Conservation (phyloP, 2,888 invertebrate genomes). For the Perdita meconis region DNA sequence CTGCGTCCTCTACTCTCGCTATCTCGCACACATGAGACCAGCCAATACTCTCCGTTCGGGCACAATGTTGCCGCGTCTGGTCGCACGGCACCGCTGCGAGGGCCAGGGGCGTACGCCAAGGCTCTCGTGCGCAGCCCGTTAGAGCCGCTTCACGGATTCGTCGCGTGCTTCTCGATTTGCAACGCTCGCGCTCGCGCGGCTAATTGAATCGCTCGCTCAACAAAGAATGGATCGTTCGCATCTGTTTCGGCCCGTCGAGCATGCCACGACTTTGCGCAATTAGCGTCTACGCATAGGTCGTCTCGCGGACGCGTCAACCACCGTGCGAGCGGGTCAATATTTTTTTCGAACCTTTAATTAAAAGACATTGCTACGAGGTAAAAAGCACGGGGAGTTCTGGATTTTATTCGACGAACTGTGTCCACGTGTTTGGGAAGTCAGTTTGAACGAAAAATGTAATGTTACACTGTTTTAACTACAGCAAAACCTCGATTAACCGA, state of each 20-base stretch:
- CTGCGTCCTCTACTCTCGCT: constrained; percentile 45
- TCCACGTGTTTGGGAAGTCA: too few relatives aligned
- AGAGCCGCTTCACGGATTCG: constrained; percentile 62
- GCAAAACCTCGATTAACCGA: too few relatives aligned
- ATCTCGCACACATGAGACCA: constrained; percentile 51
- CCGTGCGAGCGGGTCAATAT: neutral
- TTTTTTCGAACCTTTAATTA: too few relatives aligned
- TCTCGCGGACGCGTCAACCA: neutral
- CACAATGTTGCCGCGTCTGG: constrained; percentile 77
- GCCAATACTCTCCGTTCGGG: constrained; percentile 60
- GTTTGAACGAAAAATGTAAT: too few relatives aligned
- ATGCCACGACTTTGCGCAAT: constrained; percentile 2
- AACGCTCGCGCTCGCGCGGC: constrained; percentile 61
- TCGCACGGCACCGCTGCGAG: constrained; percentile 57
- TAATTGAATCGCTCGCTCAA: constrained; percentile 65
- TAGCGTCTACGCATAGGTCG: neutral
- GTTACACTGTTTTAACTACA: too few relatives aligned
- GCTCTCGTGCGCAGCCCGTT: constrained; percentile 64
- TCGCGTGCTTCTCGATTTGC: constrained; percentile 62
- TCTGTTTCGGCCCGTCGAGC: constrained; percentile 1
- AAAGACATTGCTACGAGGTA: neutral
- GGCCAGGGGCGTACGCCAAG: constrained; percentile 69
- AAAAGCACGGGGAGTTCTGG: too few relatives aligned
- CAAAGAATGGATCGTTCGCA: constrained; percentile 23
- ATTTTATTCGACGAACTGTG: too few relatives aligned